These are phyloP conservation scores for Cyanistes caeruleus DNA, from an alignment of 2,113 vertebrate species.

Conservation along the genomic window DNA sequence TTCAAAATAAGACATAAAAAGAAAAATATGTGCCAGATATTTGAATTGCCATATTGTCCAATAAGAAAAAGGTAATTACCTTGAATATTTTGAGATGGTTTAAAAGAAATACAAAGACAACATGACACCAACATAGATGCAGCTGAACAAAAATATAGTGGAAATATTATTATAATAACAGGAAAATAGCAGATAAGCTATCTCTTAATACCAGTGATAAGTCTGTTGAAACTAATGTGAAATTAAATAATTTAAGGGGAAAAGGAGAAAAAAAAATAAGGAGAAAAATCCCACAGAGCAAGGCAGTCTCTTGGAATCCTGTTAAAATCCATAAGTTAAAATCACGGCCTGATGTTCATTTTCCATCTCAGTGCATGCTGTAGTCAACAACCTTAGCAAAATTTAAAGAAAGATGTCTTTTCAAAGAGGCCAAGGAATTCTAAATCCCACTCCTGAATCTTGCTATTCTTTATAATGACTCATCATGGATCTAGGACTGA, in stretches of 20 bases:
- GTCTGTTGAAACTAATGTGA: not conserved
- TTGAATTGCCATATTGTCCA: not conserved
- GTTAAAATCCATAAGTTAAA: not conserved
- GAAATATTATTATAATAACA: not conserved
- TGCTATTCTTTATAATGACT: not conserved
- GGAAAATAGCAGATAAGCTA: not conserved
- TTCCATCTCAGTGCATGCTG: not conserved
- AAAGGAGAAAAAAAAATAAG: not conserved
- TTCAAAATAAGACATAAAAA: not conserved
- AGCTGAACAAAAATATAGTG: not conserved
- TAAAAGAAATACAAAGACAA: not conserved
- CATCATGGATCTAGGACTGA: not conserved
- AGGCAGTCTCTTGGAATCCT: not conserved
- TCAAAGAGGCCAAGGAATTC: not conserved
- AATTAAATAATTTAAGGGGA: not conserved
- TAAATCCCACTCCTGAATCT: not conserved
- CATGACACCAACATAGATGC: not conserved
- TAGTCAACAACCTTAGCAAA: not conserved
- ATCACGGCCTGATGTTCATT: not conserved
- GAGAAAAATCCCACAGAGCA: accelerated
- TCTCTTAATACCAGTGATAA: not conserved
- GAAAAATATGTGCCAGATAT: not conserved
- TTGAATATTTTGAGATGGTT: not conserved
- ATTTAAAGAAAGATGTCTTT: not conserved
- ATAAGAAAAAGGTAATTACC: not conserved